Evolutionary conservation across 2,113 vertebrate species (phyloP).

Genomic region (Phalacrocorax brasilianus): DNA sequence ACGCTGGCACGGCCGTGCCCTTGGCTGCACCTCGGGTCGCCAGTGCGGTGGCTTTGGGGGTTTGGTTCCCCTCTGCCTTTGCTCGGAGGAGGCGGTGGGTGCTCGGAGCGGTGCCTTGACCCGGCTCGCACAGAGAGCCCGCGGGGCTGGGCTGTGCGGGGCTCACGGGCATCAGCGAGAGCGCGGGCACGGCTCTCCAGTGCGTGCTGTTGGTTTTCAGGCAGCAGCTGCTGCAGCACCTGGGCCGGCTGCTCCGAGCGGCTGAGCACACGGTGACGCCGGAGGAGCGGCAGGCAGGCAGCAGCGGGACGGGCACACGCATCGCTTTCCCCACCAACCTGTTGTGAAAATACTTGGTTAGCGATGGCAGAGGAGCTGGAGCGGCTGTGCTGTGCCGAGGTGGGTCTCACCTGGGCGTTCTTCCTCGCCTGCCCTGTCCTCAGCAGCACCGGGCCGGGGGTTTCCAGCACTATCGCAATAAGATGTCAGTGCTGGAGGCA

Average conservation of each 20-base stretch:
- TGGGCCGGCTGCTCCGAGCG: not conserved
- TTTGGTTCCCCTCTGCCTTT: not conserved
- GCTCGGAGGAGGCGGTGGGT: not conserved
- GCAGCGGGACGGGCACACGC: not conserved
- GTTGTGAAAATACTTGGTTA: not conserved
- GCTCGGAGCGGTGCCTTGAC: not conserved
- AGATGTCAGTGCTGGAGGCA: not conserved
- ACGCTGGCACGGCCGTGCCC: not conserved
- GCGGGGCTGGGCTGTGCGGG: not conserved
- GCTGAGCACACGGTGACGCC: not conserved
- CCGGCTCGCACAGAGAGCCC: not conserved
- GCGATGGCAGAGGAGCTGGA: not conserved
- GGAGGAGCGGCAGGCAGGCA: not conserved
- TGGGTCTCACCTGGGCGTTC: not conserved
- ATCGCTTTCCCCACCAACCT: too few relatives aligned
- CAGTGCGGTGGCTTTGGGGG: accelerated
- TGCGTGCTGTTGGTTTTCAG: accelerated
- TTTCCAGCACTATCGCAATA: accelerated
- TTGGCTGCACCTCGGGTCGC: not conserved
- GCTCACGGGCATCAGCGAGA: accelerated
- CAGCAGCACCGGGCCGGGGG: accelerated
- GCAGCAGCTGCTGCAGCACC: not conserved
- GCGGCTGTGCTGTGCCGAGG: not conserved
- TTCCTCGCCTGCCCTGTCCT: not conserved
- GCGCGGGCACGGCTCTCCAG: not conserved